These are phyloP conservation scores for Steromphala cineraria DNA, from an alignment of 2,888 invertebrate species.

Conservation along the genomic window DNA sequence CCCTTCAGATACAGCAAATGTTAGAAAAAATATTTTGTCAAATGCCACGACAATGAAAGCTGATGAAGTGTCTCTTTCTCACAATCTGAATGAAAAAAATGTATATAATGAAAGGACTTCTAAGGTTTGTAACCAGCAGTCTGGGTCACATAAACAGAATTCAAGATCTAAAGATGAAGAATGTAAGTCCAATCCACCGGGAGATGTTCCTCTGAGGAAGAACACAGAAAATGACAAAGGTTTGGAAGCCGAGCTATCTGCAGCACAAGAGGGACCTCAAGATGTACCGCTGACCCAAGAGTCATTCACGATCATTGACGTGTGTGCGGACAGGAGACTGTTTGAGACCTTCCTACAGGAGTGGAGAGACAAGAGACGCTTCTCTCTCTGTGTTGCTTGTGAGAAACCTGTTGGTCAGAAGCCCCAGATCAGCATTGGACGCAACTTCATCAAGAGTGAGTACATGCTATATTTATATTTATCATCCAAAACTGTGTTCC, in stretches of 20 bases:
- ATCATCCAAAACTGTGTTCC: no score
- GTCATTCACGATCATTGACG: constrained; percentile 72
- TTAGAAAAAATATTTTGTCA: no score
- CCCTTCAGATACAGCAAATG: no score
- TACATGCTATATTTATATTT: background rate
- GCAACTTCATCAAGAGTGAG: constrained; percentile 63
- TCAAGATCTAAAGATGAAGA: no score
- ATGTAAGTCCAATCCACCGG: background rate
- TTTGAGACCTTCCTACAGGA: constrained; percentile 72
- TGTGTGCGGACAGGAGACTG: constrained; percentile 63
- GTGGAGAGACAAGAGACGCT: constrained; percentile 65
- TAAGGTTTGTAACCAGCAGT: no score
- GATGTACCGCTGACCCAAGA: constrained; percentile 44
- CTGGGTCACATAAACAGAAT: no score
- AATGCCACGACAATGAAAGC: no score
- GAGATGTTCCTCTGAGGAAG: no score
- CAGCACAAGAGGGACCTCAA: background rate
- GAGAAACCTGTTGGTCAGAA: constrained; percentile 50
- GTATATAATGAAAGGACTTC: no score
- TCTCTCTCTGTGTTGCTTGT: constrained; percentile 74
- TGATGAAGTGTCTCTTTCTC: no score
- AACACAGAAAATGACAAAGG: no score
- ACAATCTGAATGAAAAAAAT: background rate
- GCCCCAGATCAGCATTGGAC: constrained; percentile 60
- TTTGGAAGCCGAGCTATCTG: background rate